Evolutionary conservation across 2,113 vertebrate genomes (phyloP).

Genomic region (Bungarus multicinctus): DNA sequence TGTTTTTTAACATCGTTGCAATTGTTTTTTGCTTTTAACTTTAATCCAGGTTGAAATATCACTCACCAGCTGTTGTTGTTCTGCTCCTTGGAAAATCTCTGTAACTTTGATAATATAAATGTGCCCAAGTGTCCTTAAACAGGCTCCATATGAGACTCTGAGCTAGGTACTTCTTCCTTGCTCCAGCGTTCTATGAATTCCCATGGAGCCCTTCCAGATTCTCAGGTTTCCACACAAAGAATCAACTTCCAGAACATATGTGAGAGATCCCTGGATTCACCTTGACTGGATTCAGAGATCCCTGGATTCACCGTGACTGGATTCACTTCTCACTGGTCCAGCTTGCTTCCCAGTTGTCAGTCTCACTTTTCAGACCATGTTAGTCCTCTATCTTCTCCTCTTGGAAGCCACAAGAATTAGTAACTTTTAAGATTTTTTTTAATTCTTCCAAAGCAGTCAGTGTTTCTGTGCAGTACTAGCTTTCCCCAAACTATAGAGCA

Average conservation of each 20-base stretch:
- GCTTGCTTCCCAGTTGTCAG: neutral
- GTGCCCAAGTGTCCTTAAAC: neutral
- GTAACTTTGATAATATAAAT: neutral
- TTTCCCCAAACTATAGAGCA: conserved; percentile 54
- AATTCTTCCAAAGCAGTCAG: neutral
- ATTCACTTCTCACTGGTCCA: neutral
- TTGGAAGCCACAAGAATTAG: neutral
- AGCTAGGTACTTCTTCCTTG: neutral
- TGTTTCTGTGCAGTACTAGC: conserved; percentile 34
- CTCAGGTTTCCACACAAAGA: neutral
- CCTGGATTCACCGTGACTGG: neutral
- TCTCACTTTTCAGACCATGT: neutral
- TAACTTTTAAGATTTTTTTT: neutral
- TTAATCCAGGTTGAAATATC: neutral
- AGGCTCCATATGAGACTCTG: neutral
- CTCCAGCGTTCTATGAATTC: neutral
- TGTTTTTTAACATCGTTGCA: neutral
- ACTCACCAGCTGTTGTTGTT: neutral
- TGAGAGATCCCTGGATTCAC: neutral
- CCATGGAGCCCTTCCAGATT: neutral
- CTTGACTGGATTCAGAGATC: neutral
- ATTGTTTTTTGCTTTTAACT: neutral
- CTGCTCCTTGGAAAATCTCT: neutral
- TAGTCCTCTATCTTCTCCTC: neutral
- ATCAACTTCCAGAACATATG: neutral